Evolutionary conservation across 2,888 invertebrate species (phyloP), one percentile per base, ranked within the genome.

Genomic region (Petrophora chlorosata): DNA sequence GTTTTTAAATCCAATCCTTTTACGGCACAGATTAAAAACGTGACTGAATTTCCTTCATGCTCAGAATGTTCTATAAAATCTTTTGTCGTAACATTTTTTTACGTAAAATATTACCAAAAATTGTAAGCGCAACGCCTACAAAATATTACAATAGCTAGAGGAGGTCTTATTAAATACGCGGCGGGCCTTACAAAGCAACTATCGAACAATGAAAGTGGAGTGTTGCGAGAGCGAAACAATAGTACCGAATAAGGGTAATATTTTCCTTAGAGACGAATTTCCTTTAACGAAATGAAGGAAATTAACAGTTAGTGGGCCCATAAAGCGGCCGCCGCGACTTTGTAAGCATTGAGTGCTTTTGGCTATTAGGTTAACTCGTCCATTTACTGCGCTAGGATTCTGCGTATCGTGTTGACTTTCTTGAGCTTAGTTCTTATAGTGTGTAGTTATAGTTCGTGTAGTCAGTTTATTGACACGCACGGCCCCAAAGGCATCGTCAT

Each of bases 281-380:
- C 72, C 80, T 80, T 75, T 80, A 77, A 76, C 79, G 76, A 76
- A 79, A 82, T 79, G 81, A 79, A 80, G 83, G 81, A 86, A 85
- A 87, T 87, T 86, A 88, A 83, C 88, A 79, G 87, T 83, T 85
- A 85, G 84, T 82, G 79, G 79, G 63, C 65, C 74, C 80, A 83
- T 87, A 87, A 85, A 85, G 79, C 73, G 81, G 75, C 79, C 81
- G 76, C 68, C 73, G 81, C 76, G 84, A 87, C 82, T 87, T 85
- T 83, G 85, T 85, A 83, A 82, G 87, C 89, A 87, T 87, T 85
- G 87, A 89, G 87, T 86, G 89, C 85, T 89, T 89, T 89, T 73
- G 71, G 86, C 89, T 88, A 87, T 89, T 87, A 89, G 78, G 82
- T 85, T 86, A 87, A 85, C 83, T 85, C 76, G 77, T 73, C 84